These are phyloP conservation scores for Pterocles orientalis DNA, from an alignment of 2,113 vertebrate species.

Conservation along the genomic window DNA sequence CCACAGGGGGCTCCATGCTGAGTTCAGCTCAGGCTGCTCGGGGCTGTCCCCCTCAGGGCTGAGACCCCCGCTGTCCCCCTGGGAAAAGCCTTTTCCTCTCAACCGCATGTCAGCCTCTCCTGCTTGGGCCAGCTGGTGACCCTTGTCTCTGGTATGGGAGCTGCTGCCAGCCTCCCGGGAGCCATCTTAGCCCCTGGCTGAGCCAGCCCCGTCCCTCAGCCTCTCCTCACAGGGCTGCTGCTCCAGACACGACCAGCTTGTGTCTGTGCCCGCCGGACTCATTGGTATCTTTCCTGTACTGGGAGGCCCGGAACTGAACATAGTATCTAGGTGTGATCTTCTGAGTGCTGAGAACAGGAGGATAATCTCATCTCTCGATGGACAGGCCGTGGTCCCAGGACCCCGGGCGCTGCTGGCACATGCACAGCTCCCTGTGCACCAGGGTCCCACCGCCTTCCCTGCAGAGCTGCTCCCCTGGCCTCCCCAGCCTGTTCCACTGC, in stretches of 20 bases:
- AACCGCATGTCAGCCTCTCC: neutral
- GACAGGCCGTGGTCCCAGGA: neutral
- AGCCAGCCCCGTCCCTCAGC: neutral
- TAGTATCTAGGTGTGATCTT: neutral
- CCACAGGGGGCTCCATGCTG: fast-evolving
- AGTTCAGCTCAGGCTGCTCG: neutral
- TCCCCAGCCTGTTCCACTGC: fast-evolving
- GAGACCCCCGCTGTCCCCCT: fast-evolving
- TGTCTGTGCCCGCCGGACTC: neutral
- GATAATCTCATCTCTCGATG: neutral
- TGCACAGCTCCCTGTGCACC: neutral
- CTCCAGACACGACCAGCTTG: neutral
- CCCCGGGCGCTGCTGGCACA: fast-evolving
- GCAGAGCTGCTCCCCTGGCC: neutral
- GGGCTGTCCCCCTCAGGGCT: neutral
- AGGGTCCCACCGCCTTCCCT: neutral
- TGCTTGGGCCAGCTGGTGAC: neutral
- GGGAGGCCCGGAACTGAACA: neutral
- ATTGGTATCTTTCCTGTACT: neutral
- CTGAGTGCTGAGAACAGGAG: no score
- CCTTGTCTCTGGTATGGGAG: neutral
- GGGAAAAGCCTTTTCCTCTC: neutral
- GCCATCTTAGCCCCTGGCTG: no score
- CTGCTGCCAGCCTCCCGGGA: neutral
- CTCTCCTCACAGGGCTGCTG: neutral